Percentiles rank a stretch among this genome's conserved stretches.
Conservation (phyloP, 2,888 invertebrate genomes). For the Ormyrus thymus region DNA sequence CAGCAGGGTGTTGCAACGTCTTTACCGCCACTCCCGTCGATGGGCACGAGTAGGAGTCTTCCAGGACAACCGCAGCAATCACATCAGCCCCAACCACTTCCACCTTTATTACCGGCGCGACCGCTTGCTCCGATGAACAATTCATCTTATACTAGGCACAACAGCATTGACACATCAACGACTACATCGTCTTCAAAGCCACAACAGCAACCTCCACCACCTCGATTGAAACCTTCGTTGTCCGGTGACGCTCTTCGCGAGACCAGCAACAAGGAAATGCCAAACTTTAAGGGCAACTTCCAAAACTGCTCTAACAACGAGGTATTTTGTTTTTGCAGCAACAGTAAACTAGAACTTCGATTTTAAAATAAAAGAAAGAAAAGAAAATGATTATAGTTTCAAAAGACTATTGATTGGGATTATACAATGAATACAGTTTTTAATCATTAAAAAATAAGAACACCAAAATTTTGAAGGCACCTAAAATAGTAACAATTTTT, state of each 20-base stretch:
- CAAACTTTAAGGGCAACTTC: constrained; percentile 72
- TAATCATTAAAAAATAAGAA: too few relatives aligned
- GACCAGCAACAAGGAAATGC: constrained; percentile 71
- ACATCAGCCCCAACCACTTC: constrained; percentile 59
- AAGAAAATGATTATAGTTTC: neutral
- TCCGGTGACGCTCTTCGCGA: constrained; percentile 70
- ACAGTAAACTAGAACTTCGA: too few relatives aligned
- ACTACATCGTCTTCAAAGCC: constrained; percentile 54
- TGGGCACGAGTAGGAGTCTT: constrained; percentile 63
- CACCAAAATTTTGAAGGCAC: too few relatives aligned
- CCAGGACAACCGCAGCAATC: constrained; percentile 61
- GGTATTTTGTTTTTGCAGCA: constrained; percentile 63
- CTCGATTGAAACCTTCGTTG: constrained; percentile 67
- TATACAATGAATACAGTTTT: too few relatives aligned
- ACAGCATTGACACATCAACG: constrained; percentile 60
- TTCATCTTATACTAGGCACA: constrained; percentile 62
- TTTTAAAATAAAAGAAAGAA: neutral
- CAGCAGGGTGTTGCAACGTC: constrained; percentile 56
- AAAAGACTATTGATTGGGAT: too few relatives aligned
- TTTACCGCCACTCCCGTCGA: constrained; percentile 63
- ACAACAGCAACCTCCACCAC: constrained; percentile 68
- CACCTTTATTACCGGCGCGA: constrained; percentile 64
- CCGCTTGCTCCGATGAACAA: constrained; percentile 65
- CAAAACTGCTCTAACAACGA: constrained; percentile 73
- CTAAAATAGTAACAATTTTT: too few relatives aligned